Conservation (phyloP, 2,113 vertebrate species). For the Pteronura brasiliensis region DNA sequence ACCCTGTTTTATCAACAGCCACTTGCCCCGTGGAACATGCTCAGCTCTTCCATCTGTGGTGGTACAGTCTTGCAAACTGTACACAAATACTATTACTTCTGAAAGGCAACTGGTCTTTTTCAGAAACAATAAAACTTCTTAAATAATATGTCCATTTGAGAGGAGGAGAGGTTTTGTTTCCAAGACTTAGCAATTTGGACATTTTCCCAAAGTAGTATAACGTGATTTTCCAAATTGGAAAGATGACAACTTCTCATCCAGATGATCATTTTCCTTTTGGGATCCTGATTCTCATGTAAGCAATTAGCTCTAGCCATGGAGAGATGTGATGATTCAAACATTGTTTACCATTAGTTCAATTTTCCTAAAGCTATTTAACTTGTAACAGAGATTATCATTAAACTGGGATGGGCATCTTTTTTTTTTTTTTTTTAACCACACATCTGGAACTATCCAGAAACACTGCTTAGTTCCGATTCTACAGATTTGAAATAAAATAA, state of each 20-base stretch:
- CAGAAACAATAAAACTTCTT: slow-evolving; percentile 48
- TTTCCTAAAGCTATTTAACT: slow-evolving; percentile 51
- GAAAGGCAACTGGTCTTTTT: slow-evolving; percentile 26
- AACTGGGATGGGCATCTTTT: background rate
- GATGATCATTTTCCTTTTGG: slow-evolving; percentile 53
- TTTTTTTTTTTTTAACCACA: background rate
- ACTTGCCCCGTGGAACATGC: background rate
- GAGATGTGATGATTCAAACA: slow-evolving; percentile 7
- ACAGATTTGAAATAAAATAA: slow-evolving; percentile 34
- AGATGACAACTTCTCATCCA: slow-evolving; percentile 45
- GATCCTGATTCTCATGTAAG: slow-evolving; percentile 43
- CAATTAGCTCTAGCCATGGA: background rate
- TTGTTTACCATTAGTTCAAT: slow-evolving; percentile 50
- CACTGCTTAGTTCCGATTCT: background rate
- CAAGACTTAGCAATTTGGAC: slow-evolving; percentile 58
- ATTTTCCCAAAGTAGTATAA: slow-evolving; percentile 13
- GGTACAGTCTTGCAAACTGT: background rate
- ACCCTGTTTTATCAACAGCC: too few relatives aligned
- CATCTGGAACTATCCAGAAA: slow-evolving; percentile 42
- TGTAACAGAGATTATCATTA: slow-evolving; percentile 9
- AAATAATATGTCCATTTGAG: slow-evolving; percentile 47
- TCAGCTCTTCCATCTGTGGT: background rate
- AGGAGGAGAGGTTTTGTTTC: slow-evolving; percentile 2
- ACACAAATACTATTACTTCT: background rate
- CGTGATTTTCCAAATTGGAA: slow-evolving; percentile 56